Evolutionary conservation across 2,888 invertebrate genomes (phyloP), one percentile per base, ranked within the genome.

Genomic region (Cyclophora albipunctata): DNA sequence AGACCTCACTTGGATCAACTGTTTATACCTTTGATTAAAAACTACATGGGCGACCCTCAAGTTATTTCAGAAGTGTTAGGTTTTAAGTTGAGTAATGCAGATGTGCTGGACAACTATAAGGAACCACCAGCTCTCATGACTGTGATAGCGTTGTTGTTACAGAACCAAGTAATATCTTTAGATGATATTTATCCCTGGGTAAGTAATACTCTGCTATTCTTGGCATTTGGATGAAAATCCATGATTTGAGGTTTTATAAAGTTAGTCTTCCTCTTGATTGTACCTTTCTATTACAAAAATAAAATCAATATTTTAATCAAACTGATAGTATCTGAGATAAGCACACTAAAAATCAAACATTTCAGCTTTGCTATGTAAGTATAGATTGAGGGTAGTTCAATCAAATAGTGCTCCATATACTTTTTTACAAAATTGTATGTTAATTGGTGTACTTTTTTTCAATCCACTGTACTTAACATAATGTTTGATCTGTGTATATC

Each of bases 1-100:
- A 92, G 95, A 50, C 93, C 95, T 0, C 91, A 94, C 63, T 90
- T 94, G 76, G 92, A 93, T 65, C 90, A 91, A 48, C 90, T 97
- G 64, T 98, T 98, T 81, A 94, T 98, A 72, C 94, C 96, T 0
- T 89, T 99, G 48, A 84, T 89, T 50, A 92, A 93, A 63, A 93
- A 94, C 5, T 98, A 98, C 75, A 96, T 97, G 92, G 94, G 94
- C 54, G 96, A 98, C 63, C 81, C 88, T 37, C 84, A 84, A 73
- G 88, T 98, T 45, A 92, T 99, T 59, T 96, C 96, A 64, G 98
- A 99, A 84, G 95, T 99, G 42, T 89, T 99, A 55, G 98, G 98
- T 42, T 98, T 98, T 76, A 98, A 99, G 80, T 94, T 95, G 73
- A 92, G 93, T 49, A 92, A 93, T 65, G 91, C 91, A 73, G 87